Evolutionary conservation across 1,140 invertebrate genomes (phyloP), one percentile per base, ranked within the genome.

Genomic region (Halictus rubicundus): DNA sequence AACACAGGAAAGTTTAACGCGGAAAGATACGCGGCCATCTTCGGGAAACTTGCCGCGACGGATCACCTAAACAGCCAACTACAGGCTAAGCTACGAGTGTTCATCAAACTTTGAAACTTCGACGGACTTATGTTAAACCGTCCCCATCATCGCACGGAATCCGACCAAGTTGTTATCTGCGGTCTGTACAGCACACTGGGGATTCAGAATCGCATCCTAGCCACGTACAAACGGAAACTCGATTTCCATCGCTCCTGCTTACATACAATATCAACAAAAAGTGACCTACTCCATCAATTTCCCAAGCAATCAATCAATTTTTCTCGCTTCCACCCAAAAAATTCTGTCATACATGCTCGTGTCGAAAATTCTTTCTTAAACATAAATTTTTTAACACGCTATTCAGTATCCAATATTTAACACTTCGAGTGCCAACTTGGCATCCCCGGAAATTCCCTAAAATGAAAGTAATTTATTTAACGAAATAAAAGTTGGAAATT

Each of bases 61-160:
- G 66, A 57, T 70, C 76, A 52, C 52, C 59, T 68, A 83, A 83
- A 65, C 65, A 63, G 49, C 71, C 65, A 59, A 85, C 68, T 68
- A 63, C 54, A 70, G 32, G 23, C 68, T 82, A 81, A 76, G 59
- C 66, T 21, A 68, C 19, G 32, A 46, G 60, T 68, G 46, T 83
- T 78, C 66, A 78, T 86, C 69, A 86, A 86, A 86, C 76, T 86
- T 86, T 68, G 84, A 72, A 83, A 86, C 77, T 86, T 86, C 54
- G 46, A 77, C 59, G 76, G 61, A 70, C 70, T 86, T 85, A 85
- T 57, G 69, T 32, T 72, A 78, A 86, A 82, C 57, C 61, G 39
- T 60, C 70, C 16, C 60, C 57, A 46, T 71, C 52, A 49, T 60
- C 59, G 52, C 66, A 7, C 19, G 10, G n/a, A 61, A 75, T 72